Conservation (phyloP, 2,113 vertebrate genomes). For the Tetrax tetrax region DNA sequence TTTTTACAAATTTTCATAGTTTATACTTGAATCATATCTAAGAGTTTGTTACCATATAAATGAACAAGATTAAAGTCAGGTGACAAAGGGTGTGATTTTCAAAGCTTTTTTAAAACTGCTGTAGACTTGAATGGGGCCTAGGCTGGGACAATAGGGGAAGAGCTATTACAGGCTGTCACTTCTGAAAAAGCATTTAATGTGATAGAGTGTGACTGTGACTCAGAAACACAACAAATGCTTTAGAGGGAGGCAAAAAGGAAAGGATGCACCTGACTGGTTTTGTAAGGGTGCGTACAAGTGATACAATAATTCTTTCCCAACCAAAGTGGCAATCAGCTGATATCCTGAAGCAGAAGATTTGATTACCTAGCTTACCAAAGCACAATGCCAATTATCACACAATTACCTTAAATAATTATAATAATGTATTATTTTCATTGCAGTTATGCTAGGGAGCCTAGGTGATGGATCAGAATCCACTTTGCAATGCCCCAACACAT, state of each 20-base stretch:
- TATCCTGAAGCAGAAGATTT: not conserved
- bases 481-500: not conserved
- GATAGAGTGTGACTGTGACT: conserved; percentile 1
- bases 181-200: not conserved
- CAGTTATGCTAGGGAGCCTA: not conserved
- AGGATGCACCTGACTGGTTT: conserved; percentile 20
- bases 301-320: conserved; percentile 24
- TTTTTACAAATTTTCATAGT: conserved; percentile 1
- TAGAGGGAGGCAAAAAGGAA: not conserved
- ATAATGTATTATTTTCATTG: not conserved
- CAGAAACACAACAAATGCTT: not conserved
- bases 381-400: not conserved
- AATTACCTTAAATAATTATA: not conserved
- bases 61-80: not conserved
- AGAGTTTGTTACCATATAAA: not conserved
- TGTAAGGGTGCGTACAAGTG: not conserved
- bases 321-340: not conserved
- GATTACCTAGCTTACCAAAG: conserved; percentile 6
- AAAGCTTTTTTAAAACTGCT: not conserved
- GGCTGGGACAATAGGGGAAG: not conserved
- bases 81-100: not conserved
- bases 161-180: not conserved
- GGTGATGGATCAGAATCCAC: not conserved
- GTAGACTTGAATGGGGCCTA: not conserved
- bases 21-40: not conserved